Percentiles rank a stretch among this genome's conserved stretches.
These are phyloP conservation scores for Prosopocoilus inquinatus DNA, from an alignment of 2,888 invertebrate species.

Conservation along the genomic window DNA sequence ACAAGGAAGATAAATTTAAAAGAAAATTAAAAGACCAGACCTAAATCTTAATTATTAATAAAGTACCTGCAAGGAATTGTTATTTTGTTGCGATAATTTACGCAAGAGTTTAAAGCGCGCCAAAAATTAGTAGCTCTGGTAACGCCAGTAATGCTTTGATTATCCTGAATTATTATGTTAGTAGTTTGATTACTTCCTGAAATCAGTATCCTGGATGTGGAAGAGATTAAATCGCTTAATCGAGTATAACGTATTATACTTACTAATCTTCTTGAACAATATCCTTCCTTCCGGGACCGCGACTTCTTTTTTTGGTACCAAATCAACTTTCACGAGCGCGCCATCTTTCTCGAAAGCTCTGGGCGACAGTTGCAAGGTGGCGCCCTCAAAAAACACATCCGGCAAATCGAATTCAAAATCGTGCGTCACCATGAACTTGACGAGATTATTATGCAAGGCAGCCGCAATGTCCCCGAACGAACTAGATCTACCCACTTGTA, in stretches of 20 bases:
- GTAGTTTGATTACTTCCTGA: too few species aligned
- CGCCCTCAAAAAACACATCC: slow-evolving; percentile 70
- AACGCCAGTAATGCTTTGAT: too few species aligned
- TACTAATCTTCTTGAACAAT: slow-evolving; percentile 70
- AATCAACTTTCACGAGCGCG: slow-evolving; percentile 70
- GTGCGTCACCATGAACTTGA: slow-evolving; percentile 73
- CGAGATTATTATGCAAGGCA: slow-evolving; percentile 63
- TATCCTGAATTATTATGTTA: too few species aligned
- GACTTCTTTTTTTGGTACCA: slow-evolving; percentile 51
- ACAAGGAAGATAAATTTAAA: too few species aligned
- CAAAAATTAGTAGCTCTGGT: too few species aligned
- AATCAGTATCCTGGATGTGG: too few species aligned
- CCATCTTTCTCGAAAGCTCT: slow-evolving; percentile 70
- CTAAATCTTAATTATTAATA: too few species aligned
- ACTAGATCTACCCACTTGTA: slow-evolving; percentile 46
- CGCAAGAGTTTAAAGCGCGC: too few species aligned
- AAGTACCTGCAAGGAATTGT: too few species aligned
- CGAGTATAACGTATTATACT: slow-evolving; percentile 40
- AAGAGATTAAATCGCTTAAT: too few species aligned
- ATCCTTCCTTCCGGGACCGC: slow-evolving; percentile 49
- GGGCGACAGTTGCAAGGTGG: slow-evolving; percentile 71
- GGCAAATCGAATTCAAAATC: slow-evolving; percentile 73
- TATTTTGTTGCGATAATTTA: too few species aligned
- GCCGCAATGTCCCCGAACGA: slow-evolving; percentile 76
- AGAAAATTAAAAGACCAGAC: too few species aligned